Evolutionary conservation across 2,888 invertebrate genomes (phyloP).

Genomic region (Koerneria pararmatus): DNA sequence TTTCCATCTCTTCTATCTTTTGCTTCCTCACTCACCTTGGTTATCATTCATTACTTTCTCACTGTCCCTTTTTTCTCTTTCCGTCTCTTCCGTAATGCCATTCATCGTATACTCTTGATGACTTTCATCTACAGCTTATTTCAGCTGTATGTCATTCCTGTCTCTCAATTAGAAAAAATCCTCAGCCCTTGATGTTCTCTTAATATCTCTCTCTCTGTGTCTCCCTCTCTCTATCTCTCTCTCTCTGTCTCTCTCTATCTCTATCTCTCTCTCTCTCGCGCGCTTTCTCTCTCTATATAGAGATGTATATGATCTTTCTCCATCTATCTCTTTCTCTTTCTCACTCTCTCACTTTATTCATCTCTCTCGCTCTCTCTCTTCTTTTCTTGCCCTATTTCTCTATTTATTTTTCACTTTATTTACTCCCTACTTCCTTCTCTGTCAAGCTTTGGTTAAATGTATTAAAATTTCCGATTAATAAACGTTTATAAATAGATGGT

Average conservation of each 20-base stretch:
- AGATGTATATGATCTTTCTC: no score
- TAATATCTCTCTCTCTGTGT: no score
- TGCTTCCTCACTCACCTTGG: slow-evolving; percentile 7
- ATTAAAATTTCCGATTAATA: no score
- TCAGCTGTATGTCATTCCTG: background rate
- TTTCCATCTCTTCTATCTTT: slow-evolving; percentile 15
- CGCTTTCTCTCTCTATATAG: no score
- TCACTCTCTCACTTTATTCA: background rate
- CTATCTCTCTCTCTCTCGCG: no score
- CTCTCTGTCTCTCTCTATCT: no score
- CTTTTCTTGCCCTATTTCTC: slow-evolving; percentile 7
- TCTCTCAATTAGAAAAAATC: no score
- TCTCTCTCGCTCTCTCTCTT: background rate
- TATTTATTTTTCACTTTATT: slow-evolving; percentile 5
- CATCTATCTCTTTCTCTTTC: background rate
- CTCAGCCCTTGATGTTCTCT: no score
- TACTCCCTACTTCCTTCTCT: slow-evolving; percentile 13
- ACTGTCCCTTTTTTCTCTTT: background rate
- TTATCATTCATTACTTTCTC: background rate
- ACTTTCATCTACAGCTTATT: background rate
- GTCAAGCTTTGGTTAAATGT: slow-evolving; percentile 6
- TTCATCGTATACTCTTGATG: background rate
- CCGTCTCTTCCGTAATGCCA: background rate
- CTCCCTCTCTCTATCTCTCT: no score
- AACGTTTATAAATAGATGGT: no score